Base-by-base conservation (phyloP, 2,888 invertebrate genomes). In the Volucella inanis region DNA sequence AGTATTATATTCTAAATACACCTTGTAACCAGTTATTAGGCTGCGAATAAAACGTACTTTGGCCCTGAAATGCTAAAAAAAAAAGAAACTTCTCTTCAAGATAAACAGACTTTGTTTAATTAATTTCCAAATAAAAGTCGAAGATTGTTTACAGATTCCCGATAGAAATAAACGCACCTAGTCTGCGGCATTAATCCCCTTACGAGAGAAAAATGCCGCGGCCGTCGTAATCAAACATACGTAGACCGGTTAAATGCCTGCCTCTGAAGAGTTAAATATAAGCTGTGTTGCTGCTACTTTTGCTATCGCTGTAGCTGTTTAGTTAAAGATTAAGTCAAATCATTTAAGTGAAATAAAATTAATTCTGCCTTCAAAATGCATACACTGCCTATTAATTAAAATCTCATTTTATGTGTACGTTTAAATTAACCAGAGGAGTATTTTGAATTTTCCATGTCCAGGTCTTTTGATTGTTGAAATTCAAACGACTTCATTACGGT, bases 351-450 rank as follows among this genome's bases (percentile, higher is more conserved):
- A 67, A 67, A 67, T 54, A 31, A 67, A 67, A 54, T 67, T 54
- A 67, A 67, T 54, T 67, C 41, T 43, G 43, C 67, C 67, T 41
- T 49, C 54, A 8, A 14, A 52, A 65, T 22, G 50, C 65, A 54
- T 39, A 74, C 64, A 64, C 64, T 64, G 47, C 45, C 61, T 65
- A 82, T 76, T 77, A 82, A 82, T 82, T 82, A 82, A 76, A 55
- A 74, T 74, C 64, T 41, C 47, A 74, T 64, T 50, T 82, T 77
- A 59, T 61, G 67, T 67, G 81, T 65, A 67, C 81, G 76, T 67
- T 71, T 77, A 71, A 82, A 77, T 75, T 68, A 64, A 70, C 70
- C 76, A 57, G 39, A 70, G 71, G 81, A 77, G 71, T 82, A 72
- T 71, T 77, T 71, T 31, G 31, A 31, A 31, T 31, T 31, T 31